Conservation (phyloP, 2,888 invertebrate genomes). For the Yponomeuta plumbellus region DNA sequence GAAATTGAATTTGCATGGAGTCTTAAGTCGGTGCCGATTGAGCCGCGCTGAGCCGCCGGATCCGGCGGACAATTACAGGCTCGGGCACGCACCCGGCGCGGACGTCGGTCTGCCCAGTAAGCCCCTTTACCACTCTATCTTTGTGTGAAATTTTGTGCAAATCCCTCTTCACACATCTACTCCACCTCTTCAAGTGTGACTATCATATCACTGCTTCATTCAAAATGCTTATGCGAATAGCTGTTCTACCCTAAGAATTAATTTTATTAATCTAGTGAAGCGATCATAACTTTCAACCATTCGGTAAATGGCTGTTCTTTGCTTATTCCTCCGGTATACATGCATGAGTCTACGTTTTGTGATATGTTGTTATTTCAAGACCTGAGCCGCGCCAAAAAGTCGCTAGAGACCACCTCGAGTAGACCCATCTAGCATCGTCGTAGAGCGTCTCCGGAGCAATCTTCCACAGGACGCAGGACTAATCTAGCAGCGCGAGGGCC, state of each 20-base stretch:
- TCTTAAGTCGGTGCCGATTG: slow-evolving; percentile 69
- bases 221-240: no score
- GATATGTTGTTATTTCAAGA: background rate
- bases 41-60: slow-evolving; percentile 36
- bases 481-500: slow-evolving; percentile 71
- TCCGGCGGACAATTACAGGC: slow-evolving; percentile 54
- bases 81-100: slow-evolving; percentile 22
- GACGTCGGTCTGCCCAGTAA: slow-evolving; percentile 35
- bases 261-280: background rate
- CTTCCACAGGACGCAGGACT: slow-evolving; percentile 45
- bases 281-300: background rate
- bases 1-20: slow-evolving; percentile 76
- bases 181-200: background rate
- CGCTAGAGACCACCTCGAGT: background rate
- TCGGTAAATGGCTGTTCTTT: no score
- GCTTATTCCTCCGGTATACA: no score
- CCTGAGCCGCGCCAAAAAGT: background rate
- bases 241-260: no score
- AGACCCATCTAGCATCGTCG: no score
- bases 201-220: background rate
- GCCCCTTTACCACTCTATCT: slow-evolving; percentile 37
- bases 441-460: background rate
- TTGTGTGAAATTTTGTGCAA: slow-evolving; percentile 6
- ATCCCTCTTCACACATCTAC: background rate
- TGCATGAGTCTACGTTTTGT: no score